Conservation (phyloP, 2,113 vertebrate genomes). For the Lampris incognitus region DNA sequence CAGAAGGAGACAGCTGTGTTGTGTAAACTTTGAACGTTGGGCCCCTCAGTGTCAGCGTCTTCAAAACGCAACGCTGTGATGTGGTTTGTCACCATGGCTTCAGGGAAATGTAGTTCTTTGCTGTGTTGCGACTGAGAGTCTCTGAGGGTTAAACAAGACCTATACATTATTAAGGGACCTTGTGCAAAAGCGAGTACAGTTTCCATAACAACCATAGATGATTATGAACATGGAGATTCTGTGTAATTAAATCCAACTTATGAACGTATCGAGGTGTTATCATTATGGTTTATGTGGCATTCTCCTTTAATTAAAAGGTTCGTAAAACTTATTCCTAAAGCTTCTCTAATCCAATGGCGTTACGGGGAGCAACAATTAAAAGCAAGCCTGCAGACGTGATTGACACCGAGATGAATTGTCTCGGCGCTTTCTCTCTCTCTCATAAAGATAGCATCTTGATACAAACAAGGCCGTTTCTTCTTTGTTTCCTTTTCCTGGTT, state of each 20-base stretch:
- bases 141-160: no score
- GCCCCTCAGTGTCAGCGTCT: no score
- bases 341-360: constrained; percentile 37
- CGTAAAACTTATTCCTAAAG: constrained; percentile 38
- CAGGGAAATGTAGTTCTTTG: no score
- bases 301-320: constrained; percentile 64
- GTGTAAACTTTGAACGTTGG: no score
- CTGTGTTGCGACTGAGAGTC: no score
- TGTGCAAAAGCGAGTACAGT: constrained; percentile 34
- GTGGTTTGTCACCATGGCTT: no score
- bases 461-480: background rate
- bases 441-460: constrained; percentile 1
- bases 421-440: constrained; percentile 7
- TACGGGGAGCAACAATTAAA: constrained; percentile 28
- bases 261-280: constrained; percentile 28
- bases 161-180: constrained; percentile 18
- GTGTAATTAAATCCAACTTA: constrained; percentile 57
- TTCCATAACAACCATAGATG: constrained; percentile 74
- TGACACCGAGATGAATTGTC: constrained; percentile 31
- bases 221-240: constrained; percentile 45
- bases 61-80: no score
- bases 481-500: background rate
- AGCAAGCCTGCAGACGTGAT: constrained; percentile 43
- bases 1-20: no score
- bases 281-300: constrained; percentile 36